Evolutionary conservation across 2,797 vertebrate species (phyloP).

Genomic region (Intellagama lesueurii): DNA sequence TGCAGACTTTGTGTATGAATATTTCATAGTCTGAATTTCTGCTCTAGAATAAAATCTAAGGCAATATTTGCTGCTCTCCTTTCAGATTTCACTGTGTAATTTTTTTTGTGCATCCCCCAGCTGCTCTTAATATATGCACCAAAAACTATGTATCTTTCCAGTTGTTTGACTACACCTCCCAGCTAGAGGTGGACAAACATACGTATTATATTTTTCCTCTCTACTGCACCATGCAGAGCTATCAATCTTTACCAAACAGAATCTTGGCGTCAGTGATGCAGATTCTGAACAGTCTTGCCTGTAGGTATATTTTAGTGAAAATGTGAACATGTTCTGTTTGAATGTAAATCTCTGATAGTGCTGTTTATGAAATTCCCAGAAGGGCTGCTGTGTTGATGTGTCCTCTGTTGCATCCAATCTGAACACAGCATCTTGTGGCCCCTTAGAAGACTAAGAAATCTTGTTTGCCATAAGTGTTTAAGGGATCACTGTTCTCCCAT

Average conservation of each 20-base stretch:
- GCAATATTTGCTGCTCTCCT: neutral
- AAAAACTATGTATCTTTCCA: constrained; percentile 17
- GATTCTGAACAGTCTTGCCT: constrained; percentile 54
- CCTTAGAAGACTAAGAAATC: too few relatives aligned
- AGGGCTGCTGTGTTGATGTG: too few relatives aligned
- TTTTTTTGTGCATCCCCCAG: constrained; percentile 14
- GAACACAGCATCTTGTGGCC: too few relatives aligned
- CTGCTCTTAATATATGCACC: constrained; percentile 25
- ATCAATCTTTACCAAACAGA: constrained; percentile 56
- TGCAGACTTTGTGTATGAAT: constrained; percentile 26
- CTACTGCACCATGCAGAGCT: constrained; percentile 39
- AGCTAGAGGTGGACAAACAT: constrained; percentile 43
- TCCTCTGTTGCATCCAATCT: too few relatives aligned
- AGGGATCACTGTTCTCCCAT: too few relatives aligned
- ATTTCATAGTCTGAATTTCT: constrained; percentile 38
- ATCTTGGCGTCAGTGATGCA: constrained; percentile 48
- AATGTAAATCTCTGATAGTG: neutral
- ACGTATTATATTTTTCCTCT: constrained; percentile 40
- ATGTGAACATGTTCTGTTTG: neutral
- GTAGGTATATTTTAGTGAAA: constrained; percentile 9
- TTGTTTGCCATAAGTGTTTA: too few relatives aligned
- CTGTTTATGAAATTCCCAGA: neutral
- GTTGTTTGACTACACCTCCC: constrained; percentile 50
- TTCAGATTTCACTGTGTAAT: constrained; percentile 26
- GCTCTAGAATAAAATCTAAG: constrained; percentile 42